Base-by-base conservation (phyloP, 2,113 vertebrate genomes). In the Pelobates fuscus region DNA sequence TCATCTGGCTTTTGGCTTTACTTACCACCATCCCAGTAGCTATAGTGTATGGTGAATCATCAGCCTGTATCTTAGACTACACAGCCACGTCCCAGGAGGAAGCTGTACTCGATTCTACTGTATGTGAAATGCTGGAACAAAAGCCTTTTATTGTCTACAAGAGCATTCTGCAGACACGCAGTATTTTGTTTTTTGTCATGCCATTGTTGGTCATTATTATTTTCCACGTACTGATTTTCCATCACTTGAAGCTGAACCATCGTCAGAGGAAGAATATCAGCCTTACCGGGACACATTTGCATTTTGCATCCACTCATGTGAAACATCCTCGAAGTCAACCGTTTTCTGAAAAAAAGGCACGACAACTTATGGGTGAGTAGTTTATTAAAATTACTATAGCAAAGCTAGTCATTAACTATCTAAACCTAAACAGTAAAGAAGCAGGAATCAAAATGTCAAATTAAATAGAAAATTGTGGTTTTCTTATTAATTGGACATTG, bases 91-190 rank as follows among this genome's bases (percentile, higher is more conserved):
- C 80, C 21, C 81, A 55, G 11, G 78, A 90, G 23, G 83, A 89
- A 0, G 82, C 84, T 15, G 87, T 91, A 37, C 84, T 87, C 10
- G 77, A 89, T 0, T 91, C 91, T 71, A 91, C 87, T 27, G 87
- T 92, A 82, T 91, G 90, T 72, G 91, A 92, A 73, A 89, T 92
- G 90, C 84, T 70, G 0, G 90, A 92, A 61, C 78, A 84, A 20
- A 87, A 90, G 43, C 91, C 89, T 54, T 88, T 81, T 3, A 78
- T 80, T 21, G 70, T 91, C 29, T 92, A 91, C 78, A 89, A 84
- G 79, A 84, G 84, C 4, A 83, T 88, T n/a, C 61, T 91, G 7
- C 84, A 91, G 18, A 77, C 87, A 6, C 87, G 87, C 76, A 87
- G 86, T 0, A 73, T 81, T 20, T 58, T 92, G 4, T 92, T 89